Percentiles rank a stretch among this genome's conserved stretches.
Conservation (phyloP, 2,113 vertebrate genomes). For the Rostratula benghalensis region DNA sequence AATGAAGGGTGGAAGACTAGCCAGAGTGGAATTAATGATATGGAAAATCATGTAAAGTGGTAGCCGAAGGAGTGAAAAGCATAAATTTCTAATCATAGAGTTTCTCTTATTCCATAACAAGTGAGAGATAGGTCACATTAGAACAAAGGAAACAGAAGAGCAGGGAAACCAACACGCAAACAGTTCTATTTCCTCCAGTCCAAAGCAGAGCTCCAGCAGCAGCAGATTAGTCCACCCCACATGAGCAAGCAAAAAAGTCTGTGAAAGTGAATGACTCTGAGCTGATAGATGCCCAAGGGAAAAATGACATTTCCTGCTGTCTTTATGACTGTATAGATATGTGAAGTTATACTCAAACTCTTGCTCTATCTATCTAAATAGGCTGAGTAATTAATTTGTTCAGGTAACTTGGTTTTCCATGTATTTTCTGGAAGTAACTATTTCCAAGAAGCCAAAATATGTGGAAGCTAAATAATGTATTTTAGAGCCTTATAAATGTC, state of each 20-base stretch:
- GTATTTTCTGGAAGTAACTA: not conserved
- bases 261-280: fast-evolving
- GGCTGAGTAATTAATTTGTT: not conserved
- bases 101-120: not conserved
- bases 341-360: not conserved
- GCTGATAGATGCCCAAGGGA: not conserved
- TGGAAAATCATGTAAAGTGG: not conserved
- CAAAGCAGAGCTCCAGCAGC: not conserved
- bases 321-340: not conserved
- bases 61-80: not conserved
- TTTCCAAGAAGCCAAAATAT: not conserved
- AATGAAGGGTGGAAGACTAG: not conserved
- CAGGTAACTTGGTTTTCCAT: not conserved
- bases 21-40: not conserved
- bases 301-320: not conserved
- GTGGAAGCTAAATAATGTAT: not conserved
- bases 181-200: not conserved
- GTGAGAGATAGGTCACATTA: not conserved
- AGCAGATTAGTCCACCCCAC: not conserved
- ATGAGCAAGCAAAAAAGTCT: not conserved
- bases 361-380: not conserved
- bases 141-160: not conserved
- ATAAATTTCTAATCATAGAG: not conserved
- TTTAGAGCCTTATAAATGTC: not conserved
- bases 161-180: not conserved